These are phyloP conservation scores for Hippocampus mohnikei DNA, from an alignment of 2,113 vertebrate species.

Conservation along the genomic window DNA sequence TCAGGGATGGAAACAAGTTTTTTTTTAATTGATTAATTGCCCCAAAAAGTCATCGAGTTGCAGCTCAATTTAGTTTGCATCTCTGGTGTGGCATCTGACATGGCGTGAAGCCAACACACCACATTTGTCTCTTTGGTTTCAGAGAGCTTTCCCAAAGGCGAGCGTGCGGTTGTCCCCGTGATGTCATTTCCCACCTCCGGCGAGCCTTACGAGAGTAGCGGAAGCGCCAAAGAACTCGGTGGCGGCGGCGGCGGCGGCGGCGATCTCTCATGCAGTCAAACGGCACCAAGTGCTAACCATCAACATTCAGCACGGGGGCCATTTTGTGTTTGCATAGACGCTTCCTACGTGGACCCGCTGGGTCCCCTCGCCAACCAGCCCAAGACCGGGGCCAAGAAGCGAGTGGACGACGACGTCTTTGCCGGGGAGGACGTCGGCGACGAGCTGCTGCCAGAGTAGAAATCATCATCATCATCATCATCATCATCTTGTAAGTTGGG, in stretches of 20 bases:
- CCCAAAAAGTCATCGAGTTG: no score
- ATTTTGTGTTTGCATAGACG: slow-evolving; percentile 71
- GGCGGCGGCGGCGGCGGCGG: slow-evolving; percentile 44
- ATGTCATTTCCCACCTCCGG: slow-evolving; percentile 80
- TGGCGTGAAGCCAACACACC: no score
- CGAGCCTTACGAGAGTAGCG: slow-evolving; percentile 85
- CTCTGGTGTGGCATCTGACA: no score
- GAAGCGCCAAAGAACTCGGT: slow-evolving; percentile 82
- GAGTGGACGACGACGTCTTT: slow-evolving; percentile 86
- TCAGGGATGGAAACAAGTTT: no score
- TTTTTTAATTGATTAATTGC: no score
- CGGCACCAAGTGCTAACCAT: background rate
- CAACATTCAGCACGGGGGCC: background rate
- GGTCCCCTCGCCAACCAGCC: slow-evolving; percentile 89
- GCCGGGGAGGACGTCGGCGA: slow-evolving; percentile 92
- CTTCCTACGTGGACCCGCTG: slow-evolving; percentile 89
- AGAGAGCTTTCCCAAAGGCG: slow-evolving; percentile 79
- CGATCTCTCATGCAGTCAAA: background rate
- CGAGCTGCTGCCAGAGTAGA: slow-evolving; percentile 88
- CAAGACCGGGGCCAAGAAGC: slow-evolving; percentile 86
- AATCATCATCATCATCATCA: background rate
- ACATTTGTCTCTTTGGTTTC: slow-evolving; percentile 12
- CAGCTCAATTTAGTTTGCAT: no score
- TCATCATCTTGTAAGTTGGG: background rate
- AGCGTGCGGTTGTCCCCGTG: slow-evolving; percentile 81